These are phyloP conservation scores for Yponomeuta sedellus DNA, from an alignment of 2,888 invertebrate genomes.

Conservation along the genomic window DNA sequence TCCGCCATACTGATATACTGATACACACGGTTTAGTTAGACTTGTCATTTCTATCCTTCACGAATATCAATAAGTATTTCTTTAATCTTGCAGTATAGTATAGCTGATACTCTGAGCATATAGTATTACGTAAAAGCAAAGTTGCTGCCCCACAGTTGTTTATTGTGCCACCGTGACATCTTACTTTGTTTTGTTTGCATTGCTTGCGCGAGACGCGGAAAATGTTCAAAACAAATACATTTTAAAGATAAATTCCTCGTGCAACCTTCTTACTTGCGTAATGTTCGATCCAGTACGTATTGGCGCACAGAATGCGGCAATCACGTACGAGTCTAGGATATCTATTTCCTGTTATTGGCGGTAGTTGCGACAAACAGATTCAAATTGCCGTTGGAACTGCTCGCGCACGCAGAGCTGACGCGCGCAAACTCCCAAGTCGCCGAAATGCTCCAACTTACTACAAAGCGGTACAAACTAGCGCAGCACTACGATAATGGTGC, in stretches of 20 bases:
- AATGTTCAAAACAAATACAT: not conserved
- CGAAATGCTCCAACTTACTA: not conserved
- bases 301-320: not conserved
- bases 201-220: not conserved
- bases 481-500: not conserved
- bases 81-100: too few species aligned
- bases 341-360: conserved; percentile 1
- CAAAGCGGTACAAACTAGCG: not conserved
- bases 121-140: not conserved
- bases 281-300: not conserved
- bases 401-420: not conserved
- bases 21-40: too few species aligned
- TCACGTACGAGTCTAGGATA: not conserved
- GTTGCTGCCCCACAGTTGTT: not conserved
- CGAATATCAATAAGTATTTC: too few species aligned
- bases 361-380: conserved; percentile 1
- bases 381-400: not conserved
- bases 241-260: not conserved
- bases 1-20: too few species aligned
- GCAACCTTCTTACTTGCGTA: not conserved
- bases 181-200: conserved; percentile 1
- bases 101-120: not conserved
- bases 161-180: not conserved
- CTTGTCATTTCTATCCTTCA: too few species aligned
- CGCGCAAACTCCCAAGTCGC: not conserved